Percentiles rank a stretch among this genome's conserved stretches.
Conservation (phyloP, 2,113 vertebrate genomes). For the Hirundichthys speculiger region DNA sequence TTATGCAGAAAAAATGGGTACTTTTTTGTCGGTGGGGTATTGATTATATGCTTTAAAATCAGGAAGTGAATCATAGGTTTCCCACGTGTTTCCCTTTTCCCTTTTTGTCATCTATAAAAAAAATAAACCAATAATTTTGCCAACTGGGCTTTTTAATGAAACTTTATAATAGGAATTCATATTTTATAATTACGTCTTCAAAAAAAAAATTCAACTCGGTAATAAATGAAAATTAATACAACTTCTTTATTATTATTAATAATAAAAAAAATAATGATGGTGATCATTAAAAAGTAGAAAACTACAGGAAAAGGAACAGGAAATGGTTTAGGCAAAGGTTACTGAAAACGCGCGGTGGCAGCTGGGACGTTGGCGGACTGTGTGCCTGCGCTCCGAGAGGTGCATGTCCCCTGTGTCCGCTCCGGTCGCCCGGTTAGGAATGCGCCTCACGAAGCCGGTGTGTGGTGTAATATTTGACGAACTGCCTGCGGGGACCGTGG, state of each 20-base stretch:
- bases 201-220: too few relatives aligned
- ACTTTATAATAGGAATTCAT: too few relatives aligned
- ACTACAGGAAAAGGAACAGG: slow-evolving; percentile 62
- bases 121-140: neutral
- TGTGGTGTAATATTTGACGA: slow-evolving; percentile 37
- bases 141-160: too few relatives aligned
- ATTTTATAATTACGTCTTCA: neutral
- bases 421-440: slow-evolving; percentile 78
- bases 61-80: neutral
- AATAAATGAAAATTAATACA: too few relatives aligned
- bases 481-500: slow-evolving; percentile 38
- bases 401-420: slow-evolving; percentile 86
- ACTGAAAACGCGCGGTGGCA: slow-evolving; percentile 76
- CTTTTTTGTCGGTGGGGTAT: too few relatives aligned
- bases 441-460: slow-evolving; percentile 55
- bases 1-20: too few relatives aligned
- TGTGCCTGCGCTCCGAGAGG: slow-evolving; percentile 73
- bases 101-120: neutral
- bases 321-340: slow-evolving; percentile 69
- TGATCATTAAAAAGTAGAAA: slow-evolving; percentile 2
- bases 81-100: neutral
- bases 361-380: slow-evolving; percentile 81
- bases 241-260: neutral
- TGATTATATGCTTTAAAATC: too few relatives aligned
- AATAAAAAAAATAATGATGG: too few relatives aligned